Percentiles rank a stretch among this genome's conserved stretches.
These are phyloP conservation scores for Kryptopterus vitreolus DNA, from an alignment of 2,797 vertebrate species.

Conservation along the genomic window DNA sequence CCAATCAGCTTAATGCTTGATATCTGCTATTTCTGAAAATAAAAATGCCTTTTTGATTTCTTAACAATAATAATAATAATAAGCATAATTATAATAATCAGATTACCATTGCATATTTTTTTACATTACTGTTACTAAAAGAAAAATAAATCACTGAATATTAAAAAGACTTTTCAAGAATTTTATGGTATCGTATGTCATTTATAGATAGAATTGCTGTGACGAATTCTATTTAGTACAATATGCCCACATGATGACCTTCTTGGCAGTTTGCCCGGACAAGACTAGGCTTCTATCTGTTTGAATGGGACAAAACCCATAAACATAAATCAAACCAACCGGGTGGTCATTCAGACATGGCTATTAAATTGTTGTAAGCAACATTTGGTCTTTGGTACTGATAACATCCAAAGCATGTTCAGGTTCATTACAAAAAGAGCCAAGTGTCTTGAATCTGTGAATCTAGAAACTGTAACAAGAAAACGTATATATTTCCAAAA, in stretches of 20 bases:
- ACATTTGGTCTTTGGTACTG: background rate
- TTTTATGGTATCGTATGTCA: background rate
- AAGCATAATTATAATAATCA: no score
- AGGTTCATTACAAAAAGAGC: background rate
- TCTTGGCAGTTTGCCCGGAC: constrained; percentile 4
- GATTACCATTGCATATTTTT: background rate
- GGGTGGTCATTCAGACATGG: background rate
- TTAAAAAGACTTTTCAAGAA: background rate
- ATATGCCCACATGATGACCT: background rate
- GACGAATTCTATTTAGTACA: background rate
- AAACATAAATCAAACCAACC: background rate
- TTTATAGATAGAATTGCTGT: background rate
- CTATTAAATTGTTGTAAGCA: background rate
- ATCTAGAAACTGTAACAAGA: no score
- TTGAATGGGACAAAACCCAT: background rate
- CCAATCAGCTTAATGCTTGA: background rate
- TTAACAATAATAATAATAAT: background rate
- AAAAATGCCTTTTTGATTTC: background rate
- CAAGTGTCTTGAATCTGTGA: background rate
- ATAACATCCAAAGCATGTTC: background rate
- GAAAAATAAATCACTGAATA: background rate
- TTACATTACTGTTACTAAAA: background rate
- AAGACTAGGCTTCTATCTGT: background rate
- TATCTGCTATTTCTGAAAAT: background rate
- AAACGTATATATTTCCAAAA: no score